Percentiles rank a stretch among this genome's conserved stretches.
Evolutionary conservation across 2,797 vertebrate species (phyloP).

Genomic region (Acrossocheilus fasciatus): DNA sequence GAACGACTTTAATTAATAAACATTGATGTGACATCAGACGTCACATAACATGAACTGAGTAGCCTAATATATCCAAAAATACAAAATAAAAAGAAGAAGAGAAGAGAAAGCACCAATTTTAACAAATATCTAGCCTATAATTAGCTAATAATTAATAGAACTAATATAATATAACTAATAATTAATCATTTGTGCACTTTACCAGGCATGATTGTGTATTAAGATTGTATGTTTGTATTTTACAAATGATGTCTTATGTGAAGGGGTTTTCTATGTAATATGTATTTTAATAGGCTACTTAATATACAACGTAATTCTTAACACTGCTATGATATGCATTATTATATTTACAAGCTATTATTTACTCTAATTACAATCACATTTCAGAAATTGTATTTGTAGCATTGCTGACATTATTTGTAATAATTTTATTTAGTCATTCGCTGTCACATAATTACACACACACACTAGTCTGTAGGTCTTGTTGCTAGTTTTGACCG

Average conservation of each 20-base stretch:
- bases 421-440: neutral
- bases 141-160: neutral
- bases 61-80: neutral
- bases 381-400: neutral
- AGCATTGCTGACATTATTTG: neutral
- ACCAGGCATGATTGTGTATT: neutral
- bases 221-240: neutral
- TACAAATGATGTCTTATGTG: neutral
- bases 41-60: neutral
- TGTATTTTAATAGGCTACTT: neutral
- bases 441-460: neutral
- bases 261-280: neutral
- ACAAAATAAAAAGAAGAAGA: neutral
- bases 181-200: neutral
- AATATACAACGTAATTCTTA: neutral
- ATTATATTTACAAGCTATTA: neutral
- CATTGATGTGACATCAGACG: neutral
- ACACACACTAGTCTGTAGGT: neutral
- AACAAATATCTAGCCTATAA: neutral
- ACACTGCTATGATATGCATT: neutral
- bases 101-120: neutral
- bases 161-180: neutral
- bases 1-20: neutral
- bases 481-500: constrained; percentile 1
- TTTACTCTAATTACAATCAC: neutral